Percentiles rank a stretch among this genome's conserved stretches.
Conservation (phyloP, 2,797 vertebrate genomes). For the Agapornis canus region DNA sequence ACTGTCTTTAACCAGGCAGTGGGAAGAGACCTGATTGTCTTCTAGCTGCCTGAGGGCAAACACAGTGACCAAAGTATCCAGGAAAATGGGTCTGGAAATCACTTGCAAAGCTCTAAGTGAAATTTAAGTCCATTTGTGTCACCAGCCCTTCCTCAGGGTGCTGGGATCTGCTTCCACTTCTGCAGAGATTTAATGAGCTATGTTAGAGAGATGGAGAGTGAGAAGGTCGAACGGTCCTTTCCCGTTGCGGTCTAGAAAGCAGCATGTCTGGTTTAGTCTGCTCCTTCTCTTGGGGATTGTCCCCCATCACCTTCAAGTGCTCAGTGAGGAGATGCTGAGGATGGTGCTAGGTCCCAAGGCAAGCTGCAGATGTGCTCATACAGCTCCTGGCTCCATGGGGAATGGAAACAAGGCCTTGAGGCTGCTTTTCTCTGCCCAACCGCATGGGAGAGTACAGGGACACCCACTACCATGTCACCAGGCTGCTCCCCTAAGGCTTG, state of each 20-base stretch:
- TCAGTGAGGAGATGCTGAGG: neutral
- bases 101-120: neutral
- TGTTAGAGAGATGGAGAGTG: fast-evolving
- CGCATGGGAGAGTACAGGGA: neutral
- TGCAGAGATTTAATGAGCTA: neutral
- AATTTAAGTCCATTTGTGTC: neutral
- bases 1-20: fast-evolving
- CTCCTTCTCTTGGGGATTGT: neutral
- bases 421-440: neutral
- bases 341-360: neutral
- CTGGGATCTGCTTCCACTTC: neutral
- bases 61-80: neutral
- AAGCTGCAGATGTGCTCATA: no score
- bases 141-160: neutral
- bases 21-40: neutral
- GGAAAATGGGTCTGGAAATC: neutral
- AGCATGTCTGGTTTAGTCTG: neutral
- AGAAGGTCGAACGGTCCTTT: neutral
- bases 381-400: neutral
- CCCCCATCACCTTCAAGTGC: neutral
- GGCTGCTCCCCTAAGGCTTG: neutral
- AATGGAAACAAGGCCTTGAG: neutral
- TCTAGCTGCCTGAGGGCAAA: neutral
- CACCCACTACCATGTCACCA: fast-evolving
- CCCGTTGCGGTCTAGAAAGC: neutral